Percentiles rank a stretch among this genome's conserved stretches.
These are phyloP conservation scores for Rhingia campestris DNA, from an alignment of 2,888 invertebrate species.

Conservation along the genomic window DNA sequence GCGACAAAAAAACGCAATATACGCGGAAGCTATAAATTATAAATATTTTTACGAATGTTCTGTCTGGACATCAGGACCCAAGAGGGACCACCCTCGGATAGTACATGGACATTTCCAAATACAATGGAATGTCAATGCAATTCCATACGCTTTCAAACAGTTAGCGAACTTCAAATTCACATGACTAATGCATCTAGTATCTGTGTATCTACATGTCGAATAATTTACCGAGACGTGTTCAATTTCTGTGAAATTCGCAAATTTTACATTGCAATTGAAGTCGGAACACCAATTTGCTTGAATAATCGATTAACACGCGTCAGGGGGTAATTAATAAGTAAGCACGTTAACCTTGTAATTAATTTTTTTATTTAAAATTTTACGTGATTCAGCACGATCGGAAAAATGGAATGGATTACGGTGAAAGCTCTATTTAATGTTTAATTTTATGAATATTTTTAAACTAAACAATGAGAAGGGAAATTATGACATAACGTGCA, in stretches of 20 bases:
- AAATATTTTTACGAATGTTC: slow-evolving; percentile 25
- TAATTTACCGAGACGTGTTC: not conserved
- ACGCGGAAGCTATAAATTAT: slow-evolving; percentile 37
- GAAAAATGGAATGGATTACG: too few relatives aligned
- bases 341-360: not conserved
- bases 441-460: too few relatives aligned
- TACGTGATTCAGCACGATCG: not conserved
- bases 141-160: not conserved
- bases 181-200: too few relatives aligned
- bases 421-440: too few relatives aligned
- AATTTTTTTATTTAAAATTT: not conserved
- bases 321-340: not conserved
- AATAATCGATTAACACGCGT: not conserved
- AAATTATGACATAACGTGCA: too few relatives aligned
- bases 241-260: slow-evolving; percentile 2
- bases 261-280: slow-evolving; percentile 7
- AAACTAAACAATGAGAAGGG: too few relatives aligned
- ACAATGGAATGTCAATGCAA: not conserved
- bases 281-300: slow-evolving; percentile 8
- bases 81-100: slow-evolving; percentile 2
- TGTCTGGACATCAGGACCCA: slow-evolving; percentile 33
- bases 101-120: not conserved
- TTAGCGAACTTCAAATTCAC: too few relatives aligned
- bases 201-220: not conserved
- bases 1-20: slow-evolving; percentile 17